Evolutionary conservation across 1,140 invertebrate genomes (phyloP).

Genomic region (Oncopeltus fasciatus): DNA sequence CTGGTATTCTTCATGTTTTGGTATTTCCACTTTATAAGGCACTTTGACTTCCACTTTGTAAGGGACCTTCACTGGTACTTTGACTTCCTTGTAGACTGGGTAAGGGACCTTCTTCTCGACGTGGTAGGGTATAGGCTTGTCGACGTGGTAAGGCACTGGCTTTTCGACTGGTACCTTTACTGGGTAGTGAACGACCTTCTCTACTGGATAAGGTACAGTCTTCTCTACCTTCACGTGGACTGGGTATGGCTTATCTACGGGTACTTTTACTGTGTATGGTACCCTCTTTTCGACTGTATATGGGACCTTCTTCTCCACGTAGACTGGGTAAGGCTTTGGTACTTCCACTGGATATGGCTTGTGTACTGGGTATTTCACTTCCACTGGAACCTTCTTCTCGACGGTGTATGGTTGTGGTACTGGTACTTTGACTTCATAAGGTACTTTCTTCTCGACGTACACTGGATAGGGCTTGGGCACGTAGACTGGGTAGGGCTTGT

Average conservation of each 20-base stretch:
- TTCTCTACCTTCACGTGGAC: constrained; percentile 32
- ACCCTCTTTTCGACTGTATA: constrained; percentile 32
- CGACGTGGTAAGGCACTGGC: constrained; percentile 39
- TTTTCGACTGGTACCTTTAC: constrained; percentile 38
- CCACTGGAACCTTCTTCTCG: constrained; percentile 19
- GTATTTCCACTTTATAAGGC: neutral
- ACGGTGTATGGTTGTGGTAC: constrained; percentile 19
- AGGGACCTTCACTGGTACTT: constrained; percentile 5
- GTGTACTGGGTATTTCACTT: constrained; percentile 23
- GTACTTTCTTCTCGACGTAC: constrained; percentile 29
- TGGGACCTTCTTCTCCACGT: constrained; percentile 48
- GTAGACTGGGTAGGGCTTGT: constrained; percentile 24
- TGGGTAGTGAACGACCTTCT: constrained; percentile 40
- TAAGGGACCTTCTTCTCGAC: constrained; percentile 51
- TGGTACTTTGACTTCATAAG: constrained; percentile 44
- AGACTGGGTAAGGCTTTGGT: constrained; percentile 48
- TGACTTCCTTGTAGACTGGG: constrained; percentile 33
- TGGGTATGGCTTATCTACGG: constrained; percentile 40
- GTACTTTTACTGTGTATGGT: constrained; percentile 50
- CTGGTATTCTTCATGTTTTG: neutral
- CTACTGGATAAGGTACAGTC: constrained; percentile 39
- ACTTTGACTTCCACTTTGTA: constrained; percentile 11
- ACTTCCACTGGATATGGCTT: constrained; percentile 37
- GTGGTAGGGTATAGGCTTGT: constrained; percentile 40
- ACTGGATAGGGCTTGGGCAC: constrained; percentile 28